Evolutionary conservation across 2,113 vertebrate genomes (phyloP).

Genomic region (Rhea pennata): DNA sequence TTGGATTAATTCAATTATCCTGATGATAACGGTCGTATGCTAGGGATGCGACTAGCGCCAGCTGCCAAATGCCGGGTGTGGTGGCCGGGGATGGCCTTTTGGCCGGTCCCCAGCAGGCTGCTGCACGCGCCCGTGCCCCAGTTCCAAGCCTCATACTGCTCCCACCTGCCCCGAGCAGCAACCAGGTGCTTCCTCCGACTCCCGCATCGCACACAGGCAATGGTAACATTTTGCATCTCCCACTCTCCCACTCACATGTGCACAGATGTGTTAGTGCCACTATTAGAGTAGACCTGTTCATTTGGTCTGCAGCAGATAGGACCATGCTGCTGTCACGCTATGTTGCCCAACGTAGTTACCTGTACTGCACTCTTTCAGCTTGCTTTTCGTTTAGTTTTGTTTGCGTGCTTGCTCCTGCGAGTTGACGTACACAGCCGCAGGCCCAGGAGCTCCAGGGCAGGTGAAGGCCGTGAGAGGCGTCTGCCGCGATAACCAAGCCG

Average conservation of each 20-base stretch:
- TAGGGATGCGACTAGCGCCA: background rate
- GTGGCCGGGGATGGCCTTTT: background rate
- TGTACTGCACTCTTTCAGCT: background rate
- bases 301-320: background rate
- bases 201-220: background rate
- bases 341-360: fast-evolving
- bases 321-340: background rate
- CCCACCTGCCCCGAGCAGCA: background rate
- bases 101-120: background rate
- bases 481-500: fast-evolving
- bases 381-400: background rate
- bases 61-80: background rate
- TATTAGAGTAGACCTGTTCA: background rate
- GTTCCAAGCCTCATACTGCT: fast-evolving
- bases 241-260: too few species aligned
- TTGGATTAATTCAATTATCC: background rate
- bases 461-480: background rate
- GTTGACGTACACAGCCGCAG: background rate
- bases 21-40: fast-evolving
- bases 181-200: too few species aligned
- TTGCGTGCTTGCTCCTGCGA: background rate
- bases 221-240: too few species aligned
- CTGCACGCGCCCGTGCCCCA: fast-evolving
- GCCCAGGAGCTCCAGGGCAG: background rate
- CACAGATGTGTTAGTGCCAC: background rate